phyloP scores from a whole-genome alignment of 2,113 vertebrate genomes.

The Vanacampus margaritifer region DNA sequence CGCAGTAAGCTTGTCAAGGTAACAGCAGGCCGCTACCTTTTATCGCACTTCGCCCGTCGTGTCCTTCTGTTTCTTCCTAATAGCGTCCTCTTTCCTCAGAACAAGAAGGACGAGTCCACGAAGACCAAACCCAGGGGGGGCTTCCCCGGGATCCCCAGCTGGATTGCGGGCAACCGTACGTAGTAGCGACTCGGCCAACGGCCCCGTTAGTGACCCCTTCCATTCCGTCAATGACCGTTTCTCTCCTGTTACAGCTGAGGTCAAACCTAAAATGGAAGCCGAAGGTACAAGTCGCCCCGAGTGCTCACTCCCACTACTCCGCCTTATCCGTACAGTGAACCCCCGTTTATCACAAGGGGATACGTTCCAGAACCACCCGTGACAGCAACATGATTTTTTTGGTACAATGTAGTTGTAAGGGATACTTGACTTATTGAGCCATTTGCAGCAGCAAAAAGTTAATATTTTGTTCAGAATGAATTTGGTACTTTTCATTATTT shows the following conservation, averaged over 20 bases:
- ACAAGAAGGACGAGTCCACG: slow-evolving; percentile 75
- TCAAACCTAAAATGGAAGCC: slow-evolving; percentile 75
- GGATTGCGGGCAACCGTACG: slow-evolving; percentile 72
- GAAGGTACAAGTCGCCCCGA: slow-evolving; percentile 76
- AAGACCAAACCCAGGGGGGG: slow-evolving; percentile 67
- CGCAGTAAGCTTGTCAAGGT: slow-evolving; percentile 74
- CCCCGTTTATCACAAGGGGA: not conserved
- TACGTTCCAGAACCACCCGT: not conserved
- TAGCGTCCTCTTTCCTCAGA: slow-evolving; percentile 45
- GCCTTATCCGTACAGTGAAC: slow-evolving; percentile 29
- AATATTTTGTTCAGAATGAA: no score
- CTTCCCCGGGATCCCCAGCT: slow-evolving; percentile 74
- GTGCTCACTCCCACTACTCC: slow-evolving; percentile 4
- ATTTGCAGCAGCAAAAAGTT: no score
- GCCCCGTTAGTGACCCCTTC: not conserved
- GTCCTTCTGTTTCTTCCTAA: not conserved
- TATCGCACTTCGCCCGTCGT: not conserved
- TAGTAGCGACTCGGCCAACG: slow-evolving; percentile 15
- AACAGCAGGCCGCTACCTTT: not conserved
- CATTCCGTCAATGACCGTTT: not conserved
- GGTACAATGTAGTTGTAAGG: no score
- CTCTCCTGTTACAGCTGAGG: slow-evolving; percentile 77
- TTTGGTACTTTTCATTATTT: no score
- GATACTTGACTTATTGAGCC: no score
- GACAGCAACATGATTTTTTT: not conserved